These are phyloP conservation scores for Nasua narica DNA, from an alignment of 2,797 vertebrate genomes.

Conservation along the genomic window DNA sequence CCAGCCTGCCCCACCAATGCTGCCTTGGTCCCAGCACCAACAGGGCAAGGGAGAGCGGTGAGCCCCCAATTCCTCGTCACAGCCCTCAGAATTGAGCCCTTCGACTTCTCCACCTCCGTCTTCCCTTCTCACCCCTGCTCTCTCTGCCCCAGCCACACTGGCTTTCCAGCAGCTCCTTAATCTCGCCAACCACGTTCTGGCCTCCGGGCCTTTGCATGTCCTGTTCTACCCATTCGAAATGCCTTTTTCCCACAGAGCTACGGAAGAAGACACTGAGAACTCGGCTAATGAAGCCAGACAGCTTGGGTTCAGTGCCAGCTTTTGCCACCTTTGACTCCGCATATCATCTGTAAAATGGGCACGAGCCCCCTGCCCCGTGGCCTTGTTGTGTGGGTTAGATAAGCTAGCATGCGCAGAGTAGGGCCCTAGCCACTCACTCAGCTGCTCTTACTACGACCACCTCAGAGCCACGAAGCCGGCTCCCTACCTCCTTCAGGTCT, in stretches of 20 bases:
- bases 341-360: background rate
- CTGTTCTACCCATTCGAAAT: background rate
- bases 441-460: background rate
- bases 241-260: background rate
- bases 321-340: background rate
- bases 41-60: background rate
- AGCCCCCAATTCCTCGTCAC: background rate
- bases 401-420: background rate
- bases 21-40: background rate
- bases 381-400: background rate
- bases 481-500: background rate
- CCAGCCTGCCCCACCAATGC: background rate
- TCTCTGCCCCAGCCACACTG: background rate
- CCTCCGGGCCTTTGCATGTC: background rate
- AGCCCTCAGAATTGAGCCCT: background rate
- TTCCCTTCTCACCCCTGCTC: background rate
- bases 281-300: accelerated
- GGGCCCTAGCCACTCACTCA: background rate
- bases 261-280: accelerated
- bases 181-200: background rate
- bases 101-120: background rate
- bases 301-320: background rate
- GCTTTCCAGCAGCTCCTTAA: background rate
- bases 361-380: background rate
- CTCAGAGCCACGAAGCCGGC: background rate